These are phyloP conservation scores for Spilogale gracilis DNA, from an alignment of 2,113 vertebrate genomes.

Conservation along the genomic window DNA sequence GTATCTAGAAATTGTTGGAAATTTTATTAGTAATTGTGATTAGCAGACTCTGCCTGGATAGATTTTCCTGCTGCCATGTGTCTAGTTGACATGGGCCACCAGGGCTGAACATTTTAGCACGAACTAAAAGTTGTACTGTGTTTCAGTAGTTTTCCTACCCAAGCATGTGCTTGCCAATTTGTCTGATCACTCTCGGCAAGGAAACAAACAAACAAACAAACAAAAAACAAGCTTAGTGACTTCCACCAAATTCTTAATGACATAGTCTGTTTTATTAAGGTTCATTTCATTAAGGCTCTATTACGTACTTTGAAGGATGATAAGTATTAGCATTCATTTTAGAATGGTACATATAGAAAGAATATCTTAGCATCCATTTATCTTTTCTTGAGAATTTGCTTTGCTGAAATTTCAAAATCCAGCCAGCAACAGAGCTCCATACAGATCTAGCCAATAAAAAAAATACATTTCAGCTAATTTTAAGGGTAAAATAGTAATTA, in stretches of 20 bases:
- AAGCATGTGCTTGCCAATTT: conserved; percentile 38
- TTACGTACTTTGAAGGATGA: neutral
- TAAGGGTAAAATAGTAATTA: neutral
- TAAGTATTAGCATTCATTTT: neutral
- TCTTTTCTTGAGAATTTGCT: conserved; percentile 17
- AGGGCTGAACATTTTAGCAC: conserved; percentile 68
- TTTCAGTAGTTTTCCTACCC: conserved; percentile 80
- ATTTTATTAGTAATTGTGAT: conserved; percentile 74
- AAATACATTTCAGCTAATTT: neutral
- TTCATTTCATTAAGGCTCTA: neutral
- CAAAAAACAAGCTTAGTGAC: neutral
- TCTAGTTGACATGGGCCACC: conserved; percentile 56
- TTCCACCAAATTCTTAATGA: conserved; percentile 45
- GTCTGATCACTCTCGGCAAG: conserved; percentile 60
- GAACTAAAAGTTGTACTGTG: conserved; percentile 59
- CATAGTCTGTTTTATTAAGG: conserved; percentile 9
- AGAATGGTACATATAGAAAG: neutral
- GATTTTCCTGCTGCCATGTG: conserved; percentile 32
- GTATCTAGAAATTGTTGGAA: conserved; percentile 72
- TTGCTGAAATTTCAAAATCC: conserved; percentile 51
- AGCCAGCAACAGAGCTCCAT: neutral
- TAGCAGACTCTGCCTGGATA: conserved; percentile 56
- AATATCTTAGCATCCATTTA: conserved; percentile 13
- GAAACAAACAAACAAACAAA: neutral
- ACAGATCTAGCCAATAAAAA: neutral